These are phyloP conservation scores for Drosophila setifemur DNA, from an alignment of 1,140 invertebrate species.

Conservation along the genomic window DNA sequence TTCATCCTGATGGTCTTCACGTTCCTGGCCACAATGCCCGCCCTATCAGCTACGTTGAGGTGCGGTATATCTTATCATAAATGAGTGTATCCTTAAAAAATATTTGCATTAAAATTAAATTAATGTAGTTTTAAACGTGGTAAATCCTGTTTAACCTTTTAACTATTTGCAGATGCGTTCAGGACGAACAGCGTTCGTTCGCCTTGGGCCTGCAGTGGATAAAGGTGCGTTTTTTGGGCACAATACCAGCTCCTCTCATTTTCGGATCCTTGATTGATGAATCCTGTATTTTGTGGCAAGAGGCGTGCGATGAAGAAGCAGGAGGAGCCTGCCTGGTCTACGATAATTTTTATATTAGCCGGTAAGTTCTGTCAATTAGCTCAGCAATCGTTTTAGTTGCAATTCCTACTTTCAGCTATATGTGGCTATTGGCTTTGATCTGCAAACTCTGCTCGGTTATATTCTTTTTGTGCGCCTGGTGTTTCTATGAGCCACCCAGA, in stretches of 20 bases:
- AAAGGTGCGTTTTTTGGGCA: constrained; percentile 90
- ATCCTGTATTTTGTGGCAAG: constrained; percentile 91
- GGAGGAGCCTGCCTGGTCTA: constrained; percentile 87
- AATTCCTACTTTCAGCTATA: constrained; percentile 84
- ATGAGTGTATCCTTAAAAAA: too few species aligned
- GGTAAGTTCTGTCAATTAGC: constrained; percentile 83
- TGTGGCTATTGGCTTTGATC: constrained; percentile 86
- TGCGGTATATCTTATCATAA: too few species aligned
- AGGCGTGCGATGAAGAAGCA: constrained; percentile 83
- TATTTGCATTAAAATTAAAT: too few species aligned
- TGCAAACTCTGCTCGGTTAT: constrained; percentile 86
- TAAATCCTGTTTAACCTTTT: not conserved
- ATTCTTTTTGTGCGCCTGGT: constrained; percentile 88
- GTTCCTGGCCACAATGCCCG: constrained; percentile 90
- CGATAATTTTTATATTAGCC: constrained; percentile 88
- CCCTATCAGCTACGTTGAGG: constrained; percentile 89
- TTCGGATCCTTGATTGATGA: constrained; percentile 93
- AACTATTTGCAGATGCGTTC: constrained; percentile 87
- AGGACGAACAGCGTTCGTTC: constrained; percentile 92
- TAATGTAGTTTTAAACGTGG: too few species aligned
- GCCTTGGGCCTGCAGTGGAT: constrained; percentile 95
- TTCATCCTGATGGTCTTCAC: constrained; percentile 90
- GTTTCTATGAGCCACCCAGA: constrained; percentile 86
- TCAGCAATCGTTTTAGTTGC: too few species aligned
- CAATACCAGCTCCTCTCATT: constrained; percentile 92